These are phyloP conservation scores for Aporrectodea caliginosa DNA, from an alignment of 1,140 invertebrate species.

Conservation along the genomic window DNA sequence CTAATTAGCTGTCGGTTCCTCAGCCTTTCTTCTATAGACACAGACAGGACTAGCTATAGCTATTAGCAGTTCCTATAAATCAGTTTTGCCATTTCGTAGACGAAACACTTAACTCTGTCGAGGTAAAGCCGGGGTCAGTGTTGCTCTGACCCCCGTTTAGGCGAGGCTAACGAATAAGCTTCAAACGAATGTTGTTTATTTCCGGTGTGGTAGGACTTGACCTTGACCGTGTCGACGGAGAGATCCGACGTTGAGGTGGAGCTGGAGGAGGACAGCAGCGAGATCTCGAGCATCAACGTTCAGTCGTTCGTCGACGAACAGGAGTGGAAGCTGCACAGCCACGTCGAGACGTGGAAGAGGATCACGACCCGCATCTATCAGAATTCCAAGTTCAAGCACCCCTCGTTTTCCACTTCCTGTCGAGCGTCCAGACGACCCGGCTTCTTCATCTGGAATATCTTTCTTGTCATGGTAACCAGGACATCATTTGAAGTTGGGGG, in stretches of 20 bases:
- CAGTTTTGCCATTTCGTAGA: too few species aligned
- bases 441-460: conserved; percentile 56
- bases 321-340: conserved; percentile 54
- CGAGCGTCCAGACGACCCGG: conserved; percentile 53
- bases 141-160: too few species aligned
- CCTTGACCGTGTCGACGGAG: conserved; percentile 53
- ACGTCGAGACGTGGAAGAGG: conserved; percentile 46
- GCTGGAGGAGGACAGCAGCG: conserved; percentile 49
- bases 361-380: conserved; percentile 46
- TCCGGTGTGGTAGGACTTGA: conserved; percentile 54
- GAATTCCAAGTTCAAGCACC: conserved; percentile 33
- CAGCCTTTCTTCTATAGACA: too few species aligned
- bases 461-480: conserved; percentile 49
- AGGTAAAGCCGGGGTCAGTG: too few species aligned
- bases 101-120: too few species aligned
- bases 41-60: too few species aligned
- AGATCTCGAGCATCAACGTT: conserved; percentile 53
- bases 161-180: too few species aligned
- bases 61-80: too few species aligned
- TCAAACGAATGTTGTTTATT: too few species aligned
- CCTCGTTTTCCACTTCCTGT: conserved; percentile 54
- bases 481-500: too few species aligned
- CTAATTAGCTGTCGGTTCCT: too few species aligned
- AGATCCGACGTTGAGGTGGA: conserved; percentile 51
- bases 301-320: conserved; percentile 56